Evolutionary conservation across 1,140 invertebrate genomes (phyloP).

Genomic region (Lysiphlebus fabarum): DNA sequence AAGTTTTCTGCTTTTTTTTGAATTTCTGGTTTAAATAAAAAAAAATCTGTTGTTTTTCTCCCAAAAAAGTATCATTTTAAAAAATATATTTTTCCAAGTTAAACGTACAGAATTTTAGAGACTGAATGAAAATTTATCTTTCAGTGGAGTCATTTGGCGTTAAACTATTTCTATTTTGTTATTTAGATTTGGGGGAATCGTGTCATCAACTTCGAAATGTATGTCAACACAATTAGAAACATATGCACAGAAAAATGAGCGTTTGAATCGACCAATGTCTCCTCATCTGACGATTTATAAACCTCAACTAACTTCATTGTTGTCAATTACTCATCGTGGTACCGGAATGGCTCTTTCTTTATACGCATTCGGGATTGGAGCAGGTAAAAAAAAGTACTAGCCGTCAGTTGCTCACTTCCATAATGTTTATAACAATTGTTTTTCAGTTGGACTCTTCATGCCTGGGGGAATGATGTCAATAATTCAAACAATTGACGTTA

Average conservation of each 20-base stretch:
- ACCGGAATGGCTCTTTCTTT: conserved; percentile 64
- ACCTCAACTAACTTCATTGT: conserved; percentile 68
- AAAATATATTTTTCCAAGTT: too few relatives aligned
- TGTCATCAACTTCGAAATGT: conserved; percentile 23
- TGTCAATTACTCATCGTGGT: conserved; percentile 79
- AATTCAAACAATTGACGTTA: conserved; percentile 33
- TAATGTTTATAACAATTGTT: conserved; percentile 17
- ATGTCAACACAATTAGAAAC: conserved; percentile 49
- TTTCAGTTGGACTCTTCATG: conserved; percentile 40
- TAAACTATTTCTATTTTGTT: too few relatives aligned
- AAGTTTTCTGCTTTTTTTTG: too few relatives aligned
- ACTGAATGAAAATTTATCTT: too few relatives aligned
- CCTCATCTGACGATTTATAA: conserved; percentile 88
- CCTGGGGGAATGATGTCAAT: conserved; percentile 45
- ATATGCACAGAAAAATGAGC: conserved; percentile 66
- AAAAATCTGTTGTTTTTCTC: too few relatives aligned
- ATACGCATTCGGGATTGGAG: conserved; percentile 35
- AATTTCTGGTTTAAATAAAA: too few relatives aligned
- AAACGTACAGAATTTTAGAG: too few relatives aligned
- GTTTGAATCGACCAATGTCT: conserved; percentile 73
- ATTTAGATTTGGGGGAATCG: conserved; percentile 17
- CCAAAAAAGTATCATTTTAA: too few relatives aligned
- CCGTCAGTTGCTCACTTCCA: not conserved
- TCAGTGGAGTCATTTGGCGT: too few relatives aligned
- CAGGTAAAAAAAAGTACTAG: conserved; percentile 20